Base-by-base conservation (phyloP, 64 coral and sea anemone species). In the Actinia equina region DNA sequence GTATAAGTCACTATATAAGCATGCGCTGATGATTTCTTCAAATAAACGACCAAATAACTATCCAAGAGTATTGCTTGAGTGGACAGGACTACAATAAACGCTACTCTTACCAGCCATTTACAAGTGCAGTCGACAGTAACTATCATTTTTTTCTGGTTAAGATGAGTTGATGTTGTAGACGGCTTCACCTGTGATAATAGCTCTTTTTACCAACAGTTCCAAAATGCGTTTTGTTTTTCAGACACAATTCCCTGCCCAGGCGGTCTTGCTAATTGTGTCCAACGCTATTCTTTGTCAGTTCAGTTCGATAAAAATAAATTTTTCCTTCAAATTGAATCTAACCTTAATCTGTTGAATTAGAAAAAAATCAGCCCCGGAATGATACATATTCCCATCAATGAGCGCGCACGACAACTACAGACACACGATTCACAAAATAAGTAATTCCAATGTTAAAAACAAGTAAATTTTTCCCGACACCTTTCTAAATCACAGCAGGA, bases 1-100 rank as follows among this genome's bases (percentile, higher is more conserved):
- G 25, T 42, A 63, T 85, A 85, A 57, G 83, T 63, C 53, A 85
- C 44, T 25, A 85, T 63, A 63, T 60, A 85, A 57, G 83, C 83
- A 42, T 85, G 83, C 49, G 83, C 53, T 53, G 83, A 85, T 22
- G 17, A 85, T 63, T 85, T 85, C 43, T 85, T 59, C 17, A 41
- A 11, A 45, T 85, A 85, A 17, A 58, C 43, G 54, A 85, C 83
- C 51, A 85, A 60, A 44, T 60, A 85, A 19, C 52, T 58, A 23
- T 59, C 59, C 27, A 85, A n/a, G 17, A 85, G 52, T 42, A 85
- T 55, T 18, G 56, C 19, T 85, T 85, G 83, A 42, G 83, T 85
- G 20, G 52, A 59, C 25, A 85, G 83, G 4, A 85, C 15, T 16
- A 85, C 15, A 3, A 85, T 43, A 85, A 85, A 85, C 14, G 83